Evolutionary conservation across 1,140 invertebrate species (phyloP).

Genomic region (Notospermus geniculatus): DNA sequence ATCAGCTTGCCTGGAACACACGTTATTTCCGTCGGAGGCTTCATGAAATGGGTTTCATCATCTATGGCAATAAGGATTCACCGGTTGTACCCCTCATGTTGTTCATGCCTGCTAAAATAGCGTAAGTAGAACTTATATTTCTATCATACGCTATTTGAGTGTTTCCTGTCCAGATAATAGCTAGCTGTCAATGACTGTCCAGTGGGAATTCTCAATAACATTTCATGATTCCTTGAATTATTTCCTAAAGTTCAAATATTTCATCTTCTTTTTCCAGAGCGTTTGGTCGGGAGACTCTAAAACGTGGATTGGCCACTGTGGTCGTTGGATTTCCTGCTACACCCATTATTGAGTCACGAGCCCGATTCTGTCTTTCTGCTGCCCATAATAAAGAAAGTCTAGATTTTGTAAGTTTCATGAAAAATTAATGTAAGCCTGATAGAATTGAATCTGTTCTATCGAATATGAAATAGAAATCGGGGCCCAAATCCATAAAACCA

Average conservation of each 20-base stretch:
- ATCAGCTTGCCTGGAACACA: slow-evolving; percentile 77
- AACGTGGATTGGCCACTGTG: slow-evolving; percentile 83
- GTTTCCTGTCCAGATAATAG: too few species aligned
- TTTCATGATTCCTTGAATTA: too few species aligned
- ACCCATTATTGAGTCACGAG: slow-evolving; percentile 89
- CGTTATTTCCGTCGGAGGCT: slow-evolving; percentile 83
- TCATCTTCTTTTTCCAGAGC: slow-evolving; percentile 60
- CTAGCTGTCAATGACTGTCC: too few species aligned
- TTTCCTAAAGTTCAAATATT: too few species aligned
- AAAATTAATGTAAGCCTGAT: too few species aligned
- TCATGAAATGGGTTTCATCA: slow-evolving; percentile 88
- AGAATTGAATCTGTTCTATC: too few species aligned
- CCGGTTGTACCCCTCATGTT: slow-evolving; percentile 95
- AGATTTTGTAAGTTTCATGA: slow-evolving; percentile 77
- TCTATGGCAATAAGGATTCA: slow-evolving; percentile 94
- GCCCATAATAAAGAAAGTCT: slow-evolving; percentile 94
- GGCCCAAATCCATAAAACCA: too few species aligned
- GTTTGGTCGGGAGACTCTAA: slow-evolving; percentile 80
- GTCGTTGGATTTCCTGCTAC: slow-evolving; percentile 98
- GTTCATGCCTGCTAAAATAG: slow-evolving; percentile 91
- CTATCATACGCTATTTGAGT: not conserved
- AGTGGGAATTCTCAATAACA: too few species aligned
- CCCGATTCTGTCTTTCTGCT: slow-evolving; percentile 93
- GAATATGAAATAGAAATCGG: too few species aligned
- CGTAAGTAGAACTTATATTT: slow-evolving; percentile 60